Conservation (phyloP, 2,113 vertebrate genomes). For the Cochlearius cochlearius region DNA sequence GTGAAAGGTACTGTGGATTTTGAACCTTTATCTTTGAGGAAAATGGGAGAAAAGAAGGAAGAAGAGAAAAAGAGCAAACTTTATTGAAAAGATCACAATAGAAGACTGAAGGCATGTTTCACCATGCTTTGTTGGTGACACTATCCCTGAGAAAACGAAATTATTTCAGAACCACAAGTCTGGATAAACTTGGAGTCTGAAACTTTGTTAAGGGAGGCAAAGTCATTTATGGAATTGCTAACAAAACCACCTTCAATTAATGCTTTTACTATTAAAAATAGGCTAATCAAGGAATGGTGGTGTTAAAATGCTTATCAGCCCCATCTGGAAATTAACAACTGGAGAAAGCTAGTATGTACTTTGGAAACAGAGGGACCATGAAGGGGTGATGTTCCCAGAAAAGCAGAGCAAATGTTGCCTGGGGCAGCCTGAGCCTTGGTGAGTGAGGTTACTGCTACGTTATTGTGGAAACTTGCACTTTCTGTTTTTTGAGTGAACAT, state of each 20-base stretch:
- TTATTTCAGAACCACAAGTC: background rate
- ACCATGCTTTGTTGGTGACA: background rate
- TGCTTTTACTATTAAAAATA: background rate
- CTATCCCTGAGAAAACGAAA: background rate
- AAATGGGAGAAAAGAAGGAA: background rate
- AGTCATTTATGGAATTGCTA: background rate
- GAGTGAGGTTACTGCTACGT: background rate
- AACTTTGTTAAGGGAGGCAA: background rate
- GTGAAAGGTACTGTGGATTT: background rate
- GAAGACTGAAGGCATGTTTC: background rate
- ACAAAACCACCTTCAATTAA: background rate
- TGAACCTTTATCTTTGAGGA: background rate
- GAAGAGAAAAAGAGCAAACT: background rate
- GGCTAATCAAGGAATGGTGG: background rate
- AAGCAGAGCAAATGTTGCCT: background rate
- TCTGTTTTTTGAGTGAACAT: background rate
- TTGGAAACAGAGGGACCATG: background rate
- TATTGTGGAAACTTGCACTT: background rate
- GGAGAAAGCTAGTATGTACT: background rate
- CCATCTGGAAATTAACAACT: background rate
- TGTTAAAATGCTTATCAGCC: background rate
- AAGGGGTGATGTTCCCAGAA: background rate
- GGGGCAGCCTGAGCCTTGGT: background rate
- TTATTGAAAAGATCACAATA: background rate
- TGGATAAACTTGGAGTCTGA: background rate